Evolutionary conservation across 2,113 vertebrate genomes (phyloP), one percentile per base, ranked within the genome.

Genomic region (Menura novaehollandiae): DNA sequence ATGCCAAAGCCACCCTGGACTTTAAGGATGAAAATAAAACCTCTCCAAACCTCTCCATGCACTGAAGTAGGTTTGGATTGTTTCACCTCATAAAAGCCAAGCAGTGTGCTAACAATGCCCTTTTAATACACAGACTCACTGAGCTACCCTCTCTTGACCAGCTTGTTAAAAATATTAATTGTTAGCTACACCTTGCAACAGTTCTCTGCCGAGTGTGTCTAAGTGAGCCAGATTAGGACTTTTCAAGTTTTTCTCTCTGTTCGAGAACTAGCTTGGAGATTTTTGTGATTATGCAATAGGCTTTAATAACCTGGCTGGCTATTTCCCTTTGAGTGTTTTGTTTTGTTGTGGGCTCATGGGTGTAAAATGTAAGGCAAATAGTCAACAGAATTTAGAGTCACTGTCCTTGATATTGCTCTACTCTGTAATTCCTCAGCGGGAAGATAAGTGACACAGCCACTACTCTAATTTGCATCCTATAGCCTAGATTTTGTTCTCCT

Each of bases 1-100:
- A 97, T 98, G 96, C 97, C 96, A 94, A 97, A 98, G 97, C 97
- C 97, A 98, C 97, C 97, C 97, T 97, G 98, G 97, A 98, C 97
- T 98, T 98, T 94, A 96, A 97, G 97, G 97, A 97, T 98, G 97
- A 97, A 98, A 97, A 96, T 96, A 94, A 95, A 93, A 96, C 96
- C 95, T 83, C 93, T 97, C 91, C 96, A 98, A 97, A 96, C 95
- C 95, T 97, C 95, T 92, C 94, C 97, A 97, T 76, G 93, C 94
- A 85, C 56, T 72, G 95, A 95, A 97, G 98, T 97, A 78, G 90
- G 95, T 96, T 98, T 91, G 88, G 83, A 98, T 98, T 98, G 96
- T 98, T 98, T 98, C 97, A 97, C 88, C 95, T 96, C 96, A 98
- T 98, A 98, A 97, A 98, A 97, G 97, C 90, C 66, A 91, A 97